A percentile compares a stretch with the other conserved stretches of the same genome.
phyloP scores from a whole-genome alignment of 2,797 vertebrate species.

The Sebastes steindachneri region DNA sequence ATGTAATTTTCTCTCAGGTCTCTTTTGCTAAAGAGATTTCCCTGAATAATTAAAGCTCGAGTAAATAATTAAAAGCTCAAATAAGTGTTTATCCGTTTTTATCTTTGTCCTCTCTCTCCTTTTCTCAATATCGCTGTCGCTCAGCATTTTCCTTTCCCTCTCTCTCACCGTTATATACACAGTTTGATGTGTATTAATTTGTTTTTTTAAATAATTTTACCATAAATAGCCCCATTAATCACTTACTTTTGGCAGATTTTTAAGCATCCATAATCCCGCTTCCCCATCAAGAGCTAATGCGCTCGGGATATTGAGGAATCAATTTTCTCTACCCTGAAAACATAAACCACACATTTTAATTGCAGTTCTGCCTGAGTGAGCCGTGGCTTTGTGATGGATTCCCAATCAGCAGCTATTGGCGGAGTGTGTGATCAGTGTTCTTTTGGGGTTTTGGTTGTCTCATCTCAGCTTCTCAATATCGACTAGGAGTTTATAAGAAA shows the following conservation, averaged over 20 bases:
- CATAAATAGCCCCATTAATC: slow-evolving; percentile 20
- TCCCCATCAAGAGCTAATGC: slow-evolving; percentile 13
- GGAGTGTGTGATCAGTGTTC: neutral
- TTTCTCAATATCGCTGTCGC: neutral
- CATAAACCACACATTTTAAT: slow-evolving; percentile 23
- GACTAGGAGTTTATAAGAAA: neutral
- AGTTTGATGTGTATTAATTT: neutral
- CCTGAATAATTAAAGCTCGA: neutral
- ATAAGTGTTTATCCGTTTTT: neutral
- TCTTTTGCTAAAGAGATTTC: neutral
- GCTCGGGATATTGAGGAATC: slow-evolving; percentile 4
- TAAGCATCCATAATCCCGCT: slow-evolving; percentile 11
- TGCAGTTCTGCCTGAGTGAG: neutral
- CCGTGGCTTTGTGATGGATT: slow-evolving; percentile 3
- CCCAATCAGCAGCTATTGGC: neutral
- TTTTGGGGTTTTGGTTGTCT: neutral
- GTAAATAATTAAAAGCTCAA: neutral
- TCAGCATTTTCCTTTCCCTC: neutral
- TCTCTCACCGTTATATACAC: neutral
- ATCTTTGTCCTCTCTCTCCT: neutral
- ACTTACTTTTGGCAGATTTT: slow-evolving; percentile 26
- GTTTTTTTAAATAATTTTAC: neutral
- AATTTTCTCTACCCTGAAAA: slow-evolving; percentile 6
- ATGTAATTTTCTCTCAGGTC: neutral
- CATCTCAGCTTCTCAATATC: neutral